A percentile compares a stretch with the other conserved stretches of the same genome.
Conservation (phyloP, 2,113 vertebrate species). For the Leiothrix lutea region DNA sequence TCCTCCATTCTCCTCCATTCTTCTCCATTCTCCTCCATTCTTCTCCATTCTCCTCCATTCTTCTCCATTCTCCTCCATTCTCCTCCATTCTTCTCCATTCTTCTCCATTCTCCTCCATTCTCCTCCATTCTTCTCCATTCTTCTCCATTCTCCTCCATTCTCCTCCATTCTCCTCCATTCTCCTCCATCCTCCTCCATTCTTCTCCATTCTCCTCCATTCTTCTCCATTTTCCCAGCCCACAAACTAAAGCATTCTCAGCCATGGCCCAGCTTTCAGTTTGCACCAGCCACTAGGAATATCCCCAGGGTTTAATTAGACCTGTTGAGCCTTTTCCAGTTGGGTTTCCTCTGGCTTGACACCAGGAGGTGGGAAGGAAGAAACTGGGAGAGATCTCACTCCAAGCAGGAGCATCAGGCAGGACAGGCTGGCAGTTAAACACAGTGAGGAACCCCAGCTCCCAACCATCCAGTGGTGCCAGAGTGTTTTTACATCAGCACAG, state of each 20-base stretch:
- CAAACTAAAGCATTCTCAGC: neutral
- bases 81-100: too few species aligned
- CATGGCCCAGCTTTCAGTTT: neutral
- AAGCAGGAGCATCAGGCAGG: neutral
- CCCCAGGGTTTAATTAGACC: neutral
- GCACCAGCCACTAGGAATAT: neutral
- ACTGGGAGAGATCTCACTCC: neutral
- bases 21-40: too few species aligned
- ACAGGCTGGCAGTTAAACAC: neutral
- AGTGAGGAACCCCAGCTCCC: neutral
- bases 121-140: too few species aligned
- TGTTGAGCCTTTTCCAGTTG: neutral
- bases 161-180: too few species aligned
- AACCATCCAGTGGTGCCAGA: rapidly evolving
- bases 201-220: too few species aligned
- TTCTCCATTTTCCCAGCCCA: neutral
- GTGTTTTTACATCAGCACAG: neutral
- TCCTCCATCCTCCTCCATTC: too few species aligned
- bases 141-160: too few species aligned
- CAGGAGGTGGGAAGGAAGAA: slow-evolving; percentile 32
- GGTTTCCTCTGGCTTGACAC: neutral
- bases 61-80: too few species aligned
- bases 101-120: too few species aligned
- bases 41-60: too few species aligned
- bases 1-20: too few species aligned